Percentiles rank a stretch among this genome's conserved stretches.
These are phyloP conservation scores for Melanostigma gelatinosum DNA, from an alignment of 2,113 vertebrate genomes.

Conservation along the genomic window DNA sequence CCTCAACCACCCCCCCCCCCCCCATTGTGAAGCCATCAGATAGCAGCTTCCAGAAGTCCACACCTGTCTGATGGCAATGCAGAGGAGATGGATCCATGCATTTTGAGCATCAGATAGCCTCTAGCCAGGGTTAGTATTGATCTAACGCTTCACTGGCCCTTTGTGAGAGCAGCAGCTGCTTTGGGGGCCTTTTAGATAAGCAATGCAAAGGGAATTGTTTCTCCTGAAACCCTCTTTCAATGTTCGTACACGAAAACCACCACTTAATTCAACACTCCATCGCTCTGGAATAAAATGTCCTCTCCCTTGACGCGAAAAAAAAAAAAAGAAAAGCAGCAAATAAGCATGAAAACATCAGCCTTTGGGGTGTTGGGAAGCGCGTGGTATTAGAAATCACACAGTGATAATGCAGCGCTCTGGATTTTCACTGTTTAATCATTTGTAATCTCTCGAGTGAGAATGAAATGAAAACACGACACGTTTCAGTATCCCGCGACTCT, in stretches of 20 bases:
- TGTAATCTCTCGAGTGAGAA: slow-evolving; percentile 65
- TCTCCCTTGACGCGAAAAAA: slow-evolving; percentile 56
- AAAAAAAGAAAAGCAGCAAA: slow-evolving; percentile 59
- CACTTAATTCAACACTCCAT: slow-evolving; percentile 80
- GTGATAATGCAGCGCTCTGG: slow-evolving; percentile 61
- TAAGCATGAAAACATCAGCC: slow-evolving; percentile 73
- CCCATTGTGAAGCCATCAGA: slow-evolving; percentile 83
- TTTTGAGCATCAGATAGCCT: slow-evolving; percentile 84
- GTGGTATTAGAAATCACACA: slow-evolving; percentile 55
- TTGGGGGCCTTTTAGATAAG: slow-evolving; percentile 81
- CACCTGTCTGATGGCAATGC: slow-evolving; percentile 84
- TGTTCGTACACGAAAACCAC: slow-evolving; percentile 71
- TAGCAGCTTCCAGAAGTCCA: slow-evolving; percentile 77
- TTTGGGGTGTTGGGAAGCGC: slow-evolving; percentile 53
- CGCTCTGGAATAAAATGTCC: slow-evolving; percentile 74
- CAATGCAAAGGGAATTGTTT: slow-evolving; percentile 78
- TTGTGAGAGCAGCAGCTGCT: slow-evolving; percentile 83
- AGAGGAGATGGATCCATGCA: slow-evolving; percentile 82
- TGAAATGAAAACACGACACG: slow-evolving; percentile 52
- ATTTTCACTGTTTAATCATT: slow-evolving; percentile 66
- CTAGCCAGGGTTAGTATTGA: slow-evolving; percentile 84
- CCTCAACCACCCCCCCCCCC: slow-evolving; percentile 14
- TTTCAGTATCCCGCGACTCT: slow-evolving; percentile 42
- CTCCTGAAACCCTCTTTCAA: slow-evolving; percentile 68
- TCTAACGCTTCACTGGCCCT: slow-evolving; percentile 81